Evolutionary conservation across 2,797 vertebrate species (phyloP), one percentile per base, ranked within the genome.

Genomic region (Hypotaenidia philippensis): DNA sequence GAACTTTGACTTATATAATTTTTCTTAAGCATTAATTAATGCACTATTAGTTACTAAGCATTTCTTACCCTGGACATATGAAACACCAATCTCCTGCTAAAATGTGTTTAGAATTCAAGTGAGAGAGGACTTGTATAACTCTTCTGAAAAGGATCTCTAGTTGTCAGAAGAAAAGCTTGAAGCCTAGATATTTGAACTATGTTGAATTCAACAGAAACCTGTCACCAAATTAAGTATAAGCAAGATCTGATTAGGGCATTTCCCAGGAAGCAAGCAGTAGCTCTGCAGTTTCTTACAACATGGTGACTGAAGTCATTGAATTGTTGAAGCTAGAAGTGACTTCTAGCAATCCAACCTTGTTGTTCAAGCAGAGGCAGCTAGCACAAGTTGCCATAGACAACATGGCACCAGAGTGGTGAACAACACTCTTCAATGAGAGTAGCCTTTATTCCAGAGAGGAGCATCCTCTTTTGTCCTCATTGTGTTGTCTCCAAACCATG

Each of bases 301-400:
- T 10, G 11, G 56, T 12, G 19, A 32, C 27, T 22, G 49, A 52
- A 52, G 53, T 38, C 29, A 57, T 32, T 31, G 18, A 44, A 83
- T 2, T 32, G 18, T 5, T 63, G 49, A 83, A 38, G 57, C 41
- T 61, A 15, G 41, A 44, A 66, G 25, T 80, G 78, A 69, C n/a
- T 40, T 49, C 32, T 49, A 41, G 40, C 25, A 64, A 60, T 40
- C 38, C 55, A 72, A 13, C 19, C 41, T 11, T 38, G 41, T 36
- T 66, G 60, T 60, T 56, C 29, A 40, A 40, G 65, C 36, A 82
- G 5, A 77, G 55, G 22, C 49, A 68, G 60, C 4, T 11, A 31
- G 32, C 0, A 0, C 26, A 52, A 60, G 25, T 0, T 78, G 29
- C 19, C 19, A 19, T 5, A 17, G 52, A n/a, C 29, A 57, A 9